Evolutionary conservation across 2,888 invertebrate genomes (phyloP), one percentile per base, ranked within the genome.

Genomic region (Germaria angustata): DNA sequence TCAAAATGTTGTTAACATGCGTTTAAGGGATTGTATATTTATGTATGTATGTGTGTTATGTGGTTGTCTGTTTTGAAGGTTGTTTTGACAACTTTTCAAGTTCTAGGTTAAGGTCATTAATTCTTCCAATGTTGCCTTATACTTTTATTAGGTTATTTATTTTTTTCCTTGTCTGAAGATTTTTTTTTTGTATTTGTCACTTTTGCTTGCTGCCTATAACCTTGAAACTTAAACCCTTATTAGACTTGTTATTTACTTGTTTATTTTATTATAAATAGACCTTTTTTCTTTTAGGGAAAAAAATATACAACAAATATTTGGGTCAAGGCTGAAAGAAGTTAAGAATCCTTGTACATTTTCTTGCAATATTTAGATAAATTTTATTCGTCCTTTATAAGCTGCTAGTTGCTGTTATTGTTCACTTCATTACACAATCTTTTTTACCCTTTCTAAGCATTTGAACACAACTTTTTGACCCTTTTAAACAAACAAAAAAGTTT

Each of bases 71-170:
- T 28, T 72, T 66, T 72, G 59, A 73, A 81, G 68, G 73, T 81
- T 73, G 49, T 63, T 73, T 75, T 69, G 66, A 72, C 76, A 81
- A 65, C 32, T 65, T 69, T 73, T 63, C 71, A 75, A 69, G 78
- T 78, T 82, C 66, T 75, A 51, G 81, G 81, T 78, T 82, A 82
- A 82, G 81, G 81, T 78, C 81, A 82, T 68, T 77, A 55, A 34
- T 46, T 71, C 57, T 32, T 51, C 36, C 36, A 55, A 65, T 59
- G 65, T 65, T 71, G 69, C 32, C 69, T 69, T 78, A 75, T 73
- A 55, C 46, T 51, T 28, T 53, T 53, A 51, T 55, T 44, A 41
- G 41, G 65, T 53, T 61, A 24, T 13, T 34, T 11, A 11, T 63
- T 51, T 72, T 41, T n/a, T 8, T 17, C 15, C 46, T 68, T 53